Conservation (phyloP, 2,113 vertebrate species). For the Nettapus auritus region DNA sequence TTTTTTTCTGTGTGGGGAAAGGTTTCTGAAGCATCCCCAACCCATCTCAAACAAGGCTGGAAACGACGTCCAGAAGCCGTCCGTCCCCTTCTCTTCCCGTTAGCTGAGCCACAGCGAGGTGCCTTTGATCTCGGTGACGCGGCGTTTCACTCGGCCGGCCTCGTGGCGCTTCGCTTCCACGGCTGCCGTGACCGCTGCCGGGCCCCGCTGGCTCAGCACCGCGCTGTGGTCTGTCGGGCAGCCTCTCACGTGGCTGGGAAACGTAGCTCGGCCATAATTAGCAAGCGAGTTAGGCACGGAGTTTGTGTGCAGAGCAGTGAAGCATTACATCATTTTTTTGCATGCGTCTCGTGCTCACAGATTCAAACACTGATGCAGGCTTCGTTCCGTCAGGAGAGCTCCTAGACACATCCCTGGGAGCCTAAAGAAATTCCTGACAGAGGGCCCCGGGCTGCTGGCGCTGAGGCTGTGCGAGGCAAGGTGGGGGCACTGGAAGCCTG, state of each 20-base stretch:
- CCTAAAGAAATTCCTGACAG: not conserved
- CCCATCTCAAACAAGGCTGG: not conserved
- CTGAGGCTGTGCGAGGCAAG: not conserved
- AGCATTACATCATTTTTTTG: fast-evolving
- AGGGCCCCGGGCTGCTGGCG: not conserved
- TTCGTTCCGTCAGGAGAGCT: not conserved
- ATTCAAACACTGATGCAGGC: fast-evolving
- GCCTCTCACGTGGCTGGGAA: fast-evolving
- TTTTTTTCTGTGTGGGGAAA: not conserved
- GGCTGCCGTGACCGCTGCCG: fast-evolving
- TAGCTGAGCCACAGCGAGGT: not conserved
- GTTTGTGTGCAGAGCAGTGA: not conserved
- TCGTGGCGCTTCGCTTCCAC: fast-evolving
- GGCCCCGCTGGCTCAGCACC: not conserved
- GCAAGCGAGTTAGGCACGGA: not conserved
- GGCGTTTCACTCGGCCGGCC: not conserved
- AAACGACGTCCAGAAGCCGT: not conserved
- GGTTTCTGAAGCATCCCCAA: not conserved
- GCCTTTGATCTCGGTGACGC: fast-evolving
- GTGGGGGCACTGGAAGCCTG: conserved; percentile 17
- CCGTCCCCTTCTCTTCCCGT: not conserved
- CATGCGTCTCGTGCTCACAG: fast-evolving
- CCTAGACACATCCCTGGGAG: fast-evolving
- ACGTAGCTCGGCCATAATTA: not conserved
- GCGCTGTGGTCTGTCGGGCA: fast-evolving